phyloP scores from a whole-genome alignment of 2,797 vertebrate species.

The Urophycis tenuis region DNA sequence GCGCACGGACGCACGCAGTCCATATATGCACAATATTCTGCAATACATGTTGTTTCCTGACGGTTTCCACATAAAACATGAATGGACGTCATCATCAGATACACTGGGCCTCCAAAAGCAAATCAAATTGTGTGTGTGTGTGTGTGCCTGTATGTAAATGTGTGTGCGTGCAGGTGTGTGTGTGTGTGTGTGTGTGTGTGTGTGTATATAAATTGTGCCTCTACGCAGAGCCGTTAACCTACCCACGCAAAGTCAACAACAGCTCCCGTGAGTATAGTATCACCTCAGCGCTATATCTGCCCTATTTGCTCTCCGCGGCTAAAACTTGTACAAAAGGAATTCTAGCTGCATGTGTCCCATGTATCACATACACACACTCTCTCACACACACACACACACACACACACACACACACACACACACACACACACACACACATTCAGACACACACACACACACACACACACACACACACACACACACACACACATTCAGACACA shows the following conservation, averaged over 20 bases:
- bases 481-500: not conserved
- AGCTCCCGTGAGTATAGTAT: constrained; percentile 6
- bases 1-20: constrained; percentile 3
- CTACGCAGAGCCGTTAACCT: constrained; percentile 28
- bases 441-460: not conserved
- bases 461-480: not conserved
- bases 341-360: not conserved
- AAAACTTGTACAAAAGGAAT: not conserved
- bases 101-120: not conserved
- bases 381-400: not conserved
- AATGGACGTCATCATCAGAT: not conserved
- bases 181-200: too few species aligned
- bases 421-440: not conserved
- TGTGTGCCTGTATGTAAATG: not conserved
- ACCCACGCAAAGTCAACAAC: constrained; percentile 8
- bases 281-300: not conserved
- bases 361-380: not conserved
- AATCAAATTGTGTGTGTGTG: not conserved
- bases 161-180: not conserved
- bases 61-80: not conserved
- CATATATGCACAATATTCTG: not conserved
- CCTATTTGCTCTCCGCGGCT: not conserved
- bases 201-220: not conserved
- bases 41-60: not conserved
- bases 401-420: not conserved